A percentile compares a stretch with the other conserved stretches of the same genome.
Conservation (phyloP, 2,888 invertebrate genomes). For the Sisyra nigra region DNA sequence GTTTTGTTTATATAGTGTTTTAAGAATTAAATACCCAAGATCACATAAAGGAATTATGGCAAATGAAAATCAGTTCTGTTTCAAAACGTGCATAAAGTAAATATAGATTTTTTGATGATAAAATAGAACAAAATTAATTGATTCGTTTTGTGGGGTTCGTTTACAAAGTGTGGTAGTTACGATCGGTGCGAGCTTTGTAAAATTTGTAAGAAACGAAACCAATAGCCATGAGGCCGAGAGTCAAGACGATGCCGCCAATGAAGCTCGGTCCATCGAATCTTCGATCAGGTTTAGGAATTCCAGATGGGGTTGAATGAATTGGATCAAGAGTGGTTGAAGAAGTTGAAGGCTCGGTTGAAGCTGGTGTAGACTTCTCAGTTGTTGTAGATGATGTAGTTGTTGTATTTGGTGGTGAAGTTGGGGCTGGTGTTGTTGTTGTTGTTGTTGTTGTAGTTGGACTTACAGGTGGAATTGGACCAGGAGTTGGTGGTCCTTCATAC, state of each 20-base stretch:
- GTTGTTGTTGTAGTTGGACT: conserved; percentile 10
- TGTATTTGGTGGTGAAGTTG: conserved; percentile 16
- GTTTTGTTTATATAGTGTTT: too few species aligned
- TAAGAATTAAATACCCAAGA: too few species aligned
- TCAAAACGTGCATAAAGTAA: too few species aligned
- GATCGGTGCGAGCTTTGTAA: conserved; percentile 70
- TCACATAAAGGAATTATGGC: too few species aligned
- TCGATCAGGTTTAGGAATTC: conserved; percentile 19
- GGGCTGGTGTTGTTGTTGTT: conserved; percentile 10
- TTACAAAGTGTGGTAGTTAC: conserved; percentile 82
- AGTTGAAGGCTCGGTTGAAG: conserved; percentile 13
- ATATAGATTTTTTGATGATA: too few species aligned
- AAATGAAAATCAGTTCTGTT: too few species aligned
- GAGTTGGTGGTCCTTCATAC: conserved; percentile 6
- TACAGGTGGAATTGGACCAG: conserved; percentile 11
- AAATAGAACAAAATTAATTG: too few species aligned
- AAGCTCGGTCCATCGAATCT: conserved; percentile 64
- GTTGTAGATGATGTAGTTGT: conserved; percentile 16
- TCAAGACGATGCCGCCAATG: conserved; percentile 72
- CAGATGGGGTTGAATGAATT: conserved; percentile 12
- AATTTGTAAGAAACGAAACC: conserved; percentile 74
- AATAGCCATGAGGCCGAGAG: conserved; percentile 61
- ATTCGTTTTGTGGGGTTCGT: background rate
- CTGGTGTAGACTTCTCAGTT: conserved; percentile 8
- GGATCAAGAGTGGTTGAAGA: conserved; percentile 13